These are phyloP conservation scores for Agapetus fuscipes DNA, from an alignment of 2,888 invertebrate species.

Conservation along the genomic window DNA sequence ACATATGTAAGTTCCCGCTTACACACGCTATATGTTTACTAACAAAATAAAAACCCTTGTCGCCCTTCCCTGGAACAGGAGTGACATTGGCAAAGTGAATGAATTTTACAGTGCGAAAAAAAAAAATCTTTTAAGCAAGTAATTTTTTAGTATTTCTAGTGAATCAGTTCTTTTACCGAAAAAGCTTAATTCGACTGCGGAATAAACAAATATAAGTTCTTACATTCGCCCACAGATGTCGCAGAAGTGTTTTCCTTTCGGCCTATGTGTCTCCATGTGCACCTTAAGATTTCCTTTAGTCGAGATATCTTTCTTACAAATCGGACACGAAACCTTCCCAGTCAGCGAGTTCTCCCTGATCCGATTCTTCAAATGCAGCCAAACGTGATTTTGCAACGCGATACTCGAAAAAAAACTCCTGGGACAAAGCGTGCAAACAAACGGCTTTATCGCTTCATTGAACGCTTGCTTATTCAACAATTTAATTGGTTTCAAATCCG, in stretches of 20 bases:
- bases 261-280: conserved; percentile 54
- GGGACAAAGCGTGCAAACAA: conserved; percentile 46
- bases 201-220: conserved; percentile 35
- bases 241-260: conserved; percentile 52
- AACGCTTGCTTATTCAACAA: conserved; percentile 20
- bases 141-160: no score
- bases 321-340: conserved; percentile 39
- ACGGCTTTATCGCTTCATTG: conserved; percentile 33
- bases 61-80: no score
- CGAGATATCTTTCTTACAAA: conserved; percentile 51
- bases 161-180: no score
- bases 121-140: no score
- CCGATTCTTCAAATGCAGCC: conserved; percentile 41
- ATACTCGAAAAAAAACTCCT: conserved; percentile 47
- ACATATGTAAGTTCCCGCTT: no score
- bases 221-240: conserved; percentile 59
- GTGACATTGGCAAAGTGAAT: no score
- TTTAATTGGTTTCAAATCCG: conserved; percentile 21
- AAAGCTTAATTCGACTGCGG: no score
- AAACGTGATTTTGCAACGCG: conserved; percentile 51
- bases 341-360: conserved; percentile 3
- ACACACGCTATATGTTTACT: no score
- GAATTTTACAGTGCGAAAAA: no score
- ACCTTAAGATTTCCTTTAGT: conserved; percentile 53
- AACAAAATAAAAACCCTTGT: no score